Evolutionary conservation across 2,888 invertebrate species (phyloP).

Genomic region (Lordiphosa fenestrarum): DNA sequence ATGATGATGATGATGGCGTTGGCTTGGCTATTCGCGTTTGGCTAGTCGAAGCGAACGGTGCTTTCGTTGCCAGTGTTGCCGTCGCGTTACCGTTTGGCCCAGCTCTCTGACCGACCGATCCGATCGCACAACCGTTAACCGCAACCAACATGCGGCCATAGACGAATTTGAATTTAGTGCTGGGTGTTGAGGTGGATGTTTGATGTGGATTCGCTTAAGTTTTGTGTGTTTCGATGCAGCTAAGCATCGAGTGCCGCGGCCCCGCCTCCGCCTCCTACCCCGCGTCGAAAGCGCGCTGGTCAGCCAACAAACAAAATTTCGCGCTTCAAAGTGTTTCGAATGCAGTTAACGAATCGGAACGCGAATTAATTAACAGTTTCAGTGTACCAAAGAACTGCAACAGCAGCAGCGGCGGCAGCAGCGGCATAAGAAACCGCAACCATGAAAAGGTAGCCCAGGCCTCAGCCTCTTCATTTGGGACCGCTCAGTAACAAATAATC

Average conservation of each 20-base stretch:
- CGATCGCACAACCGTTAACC: conserved; percentile 56
- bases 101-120: conserved; percentile 12
- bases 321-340: conserved; percentile 72
- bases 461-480: conserved; percentile 25
- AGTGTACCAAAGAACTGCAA: conserved; percentile 70
- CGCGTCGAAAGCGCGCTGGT: conserved; percentile 38
- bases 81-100: conserved; percentile 54
- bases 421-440: conserved; percentile 53
- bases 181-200: conserved; percentile 11
- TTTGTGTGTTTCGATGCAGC: conserved; percentile 47
- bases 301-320: conserved; percentile 57
- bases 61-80: conserved; percentile 41
- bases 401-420: conserved; percentile 26
- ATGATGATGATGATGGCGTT: conserved; percentile 31
- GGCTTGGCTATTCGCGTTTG: conserved; percentile 78
- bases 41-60: conserved; percentile 79
- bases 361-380: conserved; percentile 73
- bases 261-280: conserved; percentile 37
- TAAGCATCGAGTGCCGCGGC: conserved; percentile 28
- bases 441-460: conserved; percentile 75
- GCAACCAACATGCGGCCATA: conserved; percentile 45
- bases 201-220: conserved; percentile 17
- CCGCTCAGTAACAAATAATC: conserved; percentile 60
- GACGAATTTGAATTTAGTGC: conserved; percentile 42
- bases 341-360: conserved; percentile 77